A percentile compares a stretch with the other conserved stretches of the same genome.
phyloP scores from a whole-genome alignment of 2,797 vertebrate species.

The Mus caroli region DNA sequence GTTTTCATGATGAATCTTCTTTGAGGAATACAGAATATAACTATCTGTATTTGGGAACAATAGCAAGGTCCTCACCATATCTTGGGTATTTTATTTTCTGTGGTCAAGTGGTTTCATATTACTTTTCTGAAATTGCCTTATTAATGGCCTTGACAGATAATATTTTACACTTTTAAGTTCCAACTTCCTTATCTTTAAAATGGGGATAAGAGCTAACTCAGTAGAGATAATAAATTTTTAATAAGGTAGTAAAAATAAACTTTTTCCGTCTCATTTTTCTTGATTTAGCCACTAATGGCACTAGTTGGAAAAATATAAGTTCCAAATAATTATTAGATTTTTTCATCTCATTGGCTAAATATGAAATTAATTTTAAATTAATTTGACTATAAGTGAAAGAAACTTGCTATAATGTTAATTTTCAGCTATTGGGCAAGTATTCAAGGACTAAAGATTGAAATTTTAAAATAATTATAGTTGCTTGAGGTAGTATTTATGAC shows the following conservation, averaged over 20 bases:
- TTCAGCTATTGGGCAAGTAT: not conserved
- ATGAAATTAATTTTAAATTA: slow-evolving; percentile 22
- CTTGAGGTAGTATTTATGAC: not conserved
- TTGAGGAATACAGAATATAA: not conserved
- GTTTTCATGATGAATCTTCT: not conserved
- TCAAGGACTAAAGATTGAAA: not conserved
- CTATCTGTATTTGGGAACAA: not conserved
- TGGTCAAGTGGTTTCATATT: slow-evolving; percentile 43
- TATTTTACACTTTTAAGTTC: not conserved
- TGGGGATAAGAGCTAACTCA: not conserved
- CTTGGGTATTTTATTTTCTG: slow-evolving; percentile 1
- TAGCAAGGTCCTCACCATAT: not conserved
- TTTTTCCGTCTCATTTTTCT: not conserved
- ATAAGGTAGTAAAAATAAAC: not conserved
- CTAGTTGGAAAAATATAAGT: slow-evolving; percentile 8
- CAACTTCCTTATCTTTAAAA: slow-evolving; percentile 7
- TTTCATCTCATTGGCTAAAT: slow-evolving; percentile 28
- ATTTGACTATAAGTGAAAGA: not conserved
- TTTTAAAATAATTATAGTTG: slow-evolving; percentile 1
- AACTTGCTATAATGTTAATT: not conserved
- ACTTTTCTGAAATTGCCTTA: not conserved
- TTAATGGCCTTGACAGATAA: not conserved
- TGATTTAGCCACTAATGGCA: not conserved
- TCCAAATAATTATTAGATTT: slow-evolving; percentile 42
- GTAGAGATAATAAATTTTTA: not conserved